These are phyloP conservation scores for Lateolabrax maculatus DNA, from an alignment of 2,797 vertebrate species.

Conservation along the genomic window DNA sequence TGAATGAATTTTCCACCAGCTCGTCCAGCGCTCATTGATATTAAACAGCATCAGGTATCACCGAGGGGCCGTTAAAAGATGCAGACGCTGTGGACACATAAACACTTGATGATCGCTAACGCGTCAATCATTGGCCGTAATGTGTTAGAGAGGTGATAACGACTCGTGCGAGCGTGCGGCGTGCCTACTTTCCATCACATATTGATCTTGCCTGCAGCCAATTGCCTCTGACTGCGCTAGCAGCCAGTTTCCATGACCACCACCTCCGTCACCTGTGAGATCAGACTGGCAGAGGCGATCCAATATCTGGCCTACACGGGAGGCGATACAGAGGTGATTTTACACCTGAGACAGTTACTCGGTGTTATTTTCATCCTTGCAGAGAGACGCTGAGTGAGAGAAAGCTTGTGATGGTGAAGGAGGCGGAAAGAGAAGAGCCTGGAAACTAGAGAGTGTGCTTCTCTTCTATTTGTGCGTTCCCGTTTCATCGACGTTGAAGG, in stretches of 20 bases:
- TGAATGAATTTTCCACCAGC: slow-evolving; percentile 46
- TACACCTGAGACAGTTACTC: slow-evolving; percentile 64
- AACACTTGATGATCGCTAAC: slow-evolving; percentile 35
- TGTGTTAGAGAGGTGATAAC: slow-evolving; percentile 14
- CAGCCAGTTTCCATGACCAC: slow-evolving; percentile 82
- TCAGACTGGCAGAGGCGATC: slow-evolving; percentile 61
- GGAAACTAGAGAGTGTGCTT: slow-evolving; percentile 68
- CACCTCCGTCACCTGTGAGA: slow-evolving; percentile 70
- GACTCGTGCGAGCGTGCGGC: slow-evolving; percentile 8
- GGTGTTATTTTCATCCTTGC: slow-evolving; percentile 56
- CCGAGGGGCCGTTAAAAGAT: slow-evolving; percentile 22
- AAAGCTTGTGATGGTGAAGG: slow-evolving; percentile 34
- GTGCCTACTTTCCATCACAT: slow-evolving; percentile 41
- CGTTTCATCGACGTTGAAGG: slow-evolving; percentile 43
- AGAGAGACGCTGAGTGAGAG: slow-evolving; percentile 33
- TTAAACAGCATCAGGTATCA: slow-evolving; percentile 44
- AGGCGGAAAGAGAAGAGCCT: slow-evolving; percentile 44
- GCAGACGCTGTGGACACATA: slow-evolving; percentile 14
- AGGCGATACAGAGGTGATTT: slow-evolving; percentile 53
- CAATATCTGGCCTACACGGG: slow-evolving; percentile 58
- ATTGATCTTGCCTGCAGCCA: slow-evolving; percentile 67
- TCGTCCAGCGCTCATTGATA: slow-evolving; percentile 16
- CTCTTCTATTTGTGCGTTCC: slow-evolving; percentile 54
- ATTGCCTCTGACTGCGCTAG: slow-evolving; percentile 62
- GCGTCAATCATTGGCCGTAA: slow-evolving; percentile 15